Evolutionary conservation across 1,140 invertebrate genomes (phyloP).

Genomic region (Trichoplusia ni): DNA sequence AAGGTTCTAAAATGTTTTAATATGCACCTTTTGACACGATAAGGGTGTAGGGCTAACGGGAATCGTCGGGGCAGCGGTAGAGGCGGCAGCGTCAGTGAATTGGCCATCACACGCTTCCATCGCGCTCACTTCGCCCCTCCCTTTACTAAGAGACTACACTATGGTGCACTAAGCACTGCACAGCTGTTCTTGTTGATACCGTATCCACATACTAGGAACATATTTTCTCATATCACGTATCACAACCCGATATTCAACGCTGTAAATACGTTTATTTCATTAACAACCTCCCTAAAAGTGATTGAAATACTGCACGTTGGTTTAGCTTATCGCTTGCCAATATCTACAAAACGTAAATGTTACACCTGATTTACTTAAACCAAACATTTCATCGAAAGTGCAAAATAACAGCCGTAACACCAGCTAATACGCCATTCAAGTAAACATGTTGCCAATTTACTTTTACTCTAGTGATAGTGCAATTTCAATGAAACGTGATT

Average conservation of each 20-base stretch:
- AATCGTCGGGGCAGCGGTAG: constrained; percentile 59
- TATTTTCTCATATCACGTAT: not conserved
- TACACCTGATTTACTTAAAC: too few species aligned
- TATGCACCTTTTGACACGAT: constrained; percentile 64
- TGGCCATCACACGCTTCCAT: constrained; percentile 71
- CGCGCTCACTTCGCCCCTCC: constrained; percentile 45
- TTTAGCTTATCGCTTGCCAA: too few species aligned
- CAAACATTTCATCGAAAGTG: too few species aligned
- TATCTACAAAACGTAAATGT: too few species aligned
- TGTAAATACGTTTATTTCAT: not conserved
- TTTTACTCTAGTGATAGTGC: too few species aligned
- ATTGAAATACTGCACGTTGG: too few species aligned
- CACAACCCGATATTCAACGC: too few species aligned
- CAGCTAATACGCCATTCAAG: too few species aligned
- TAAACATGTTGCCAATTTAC: too few species aligned
- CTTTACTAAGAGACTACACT: constrained; percentile 25
- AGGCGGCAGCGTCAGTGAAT: constrained; percentile 65
- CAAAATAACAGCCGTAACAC: too few species aligned
- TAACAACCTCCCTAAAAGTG: too few species aligned
- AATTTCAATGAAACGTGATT: not conserved
- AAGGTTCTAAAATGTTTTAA: not conserved
- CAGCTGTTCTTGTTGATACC: not conserved
- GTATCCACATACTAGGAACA: not conserved
- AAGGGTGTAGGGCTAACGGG: constrained; percentile 66
- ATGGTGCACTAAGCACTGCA: constrained; percentile 9